Conservation (phyloP, 2,113 vertebrate species). For the Cyprinodon brontotheroides region DNA sequence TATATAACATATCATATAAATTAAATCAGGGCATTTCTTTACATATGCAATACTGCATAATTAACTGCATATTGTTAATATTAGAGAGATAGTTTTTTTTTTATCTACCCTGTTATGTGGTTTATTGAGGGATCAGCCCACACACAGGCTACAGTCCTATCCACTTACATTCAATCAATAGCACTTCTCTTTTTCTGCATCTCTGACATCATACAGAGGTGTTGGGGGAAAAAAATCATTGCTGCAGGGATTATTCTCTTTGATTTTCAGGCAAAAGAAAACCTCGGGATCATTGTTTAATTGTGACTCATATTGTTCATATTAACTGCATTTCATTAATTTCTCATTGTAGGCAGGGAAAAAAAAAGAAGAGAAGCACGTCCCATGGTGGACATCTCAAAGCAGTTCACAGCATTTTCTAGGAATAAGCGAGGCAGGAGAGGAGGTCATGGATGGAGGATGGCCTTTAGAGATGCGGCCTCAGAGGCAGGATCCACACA, state of each 20-base stretch:
- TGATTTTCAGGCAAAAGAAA: conserved; percentile 47
- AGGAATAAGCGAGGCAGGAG: conserved; percentile 30
- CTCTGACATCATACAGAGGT: conserved; percentile 60
- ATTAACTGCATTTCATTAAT: conserved; percentile 48
- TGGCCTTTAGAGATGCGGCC: conserved; percentile 56
- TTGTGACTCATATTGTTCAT: conserved; percentile 38
- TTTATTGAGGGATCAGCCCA: conserved; percentile 46
- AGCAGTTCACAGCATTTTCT: conserved; percentile 35
- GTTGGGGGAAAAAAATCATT: conserved; percentile 18
- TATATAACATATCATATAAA: too few relatives aligned
- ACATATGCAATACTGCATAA: neutral
- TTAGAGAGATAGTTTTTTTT: neutral
- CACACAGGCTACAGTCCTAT: conserved; percentile 57
- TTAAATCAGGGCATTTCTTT: too few relatives aligned
- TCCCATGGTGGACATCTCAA: conserved; percentile 23
- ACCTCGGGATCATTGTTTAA: conserved; percentile 40
- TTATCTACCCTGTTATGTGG: conserved; percentile 24
- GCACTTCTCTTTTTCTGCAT: conserved; percentile 56
- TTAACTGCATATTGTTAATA: conserved; percentile 3
- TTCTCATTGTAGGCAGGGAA: conserved; percentile 14
- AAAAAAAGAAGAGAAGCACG: neutral
- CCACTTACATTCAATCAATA: conserved; percentile 68
- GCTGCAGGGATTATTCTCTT: conserved; percentile 22
- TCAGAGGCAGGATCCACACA: conserved; percentile 67
- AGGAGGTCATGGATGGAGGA: conserved; percentile 54